Evolutionary conservation across 2,888 invertebrate genomes (phyloP), one percentile per base, ranked within the genome.

Genomic region (Erebia epiphron): DNA sequence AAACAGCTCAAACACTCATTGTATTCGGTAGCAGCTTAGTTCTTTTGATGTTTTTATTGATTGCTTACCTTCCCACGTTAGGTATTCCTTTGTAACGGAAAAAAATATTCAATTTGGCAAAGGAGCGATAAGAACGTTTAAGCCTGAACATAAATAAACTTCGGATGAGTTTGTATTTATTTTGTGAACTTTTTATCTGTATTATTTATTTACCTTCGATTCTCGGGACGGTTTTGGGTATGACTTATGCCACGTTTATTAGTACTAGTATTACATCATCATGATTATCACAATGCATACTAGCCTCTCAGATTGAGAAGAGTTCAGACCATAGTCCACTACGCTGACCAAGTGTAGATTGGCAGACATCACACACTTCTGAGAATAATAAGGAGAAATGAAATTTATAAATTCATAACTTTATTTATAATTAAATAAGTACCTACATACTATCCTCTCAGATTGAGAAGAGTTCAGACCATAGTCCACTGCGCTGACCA

Each of bases 1-100:
- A 66, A 54, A 21, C 21, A 66, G 57, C 66, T 64, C 56, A 61
- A 63, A 64, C 57, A 69, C 62, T 68, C 50, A 69, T 46, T 64
- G 64, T 69, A 64, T 71, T 71, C 57, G 16, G 67, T 64, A 67
- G 62, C 65, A 21, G 66, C 62, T 72, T 68, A 69, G 73, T 67
- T 69, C 73, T 71, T 73, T 73, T 73, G 73, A 73, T 73, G 67
- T 71, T 57, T 57, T 69, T 71, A 66, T 66, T 66, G 72, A 71
- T 71, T 73, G 73, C 71, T 73, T 73, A 71, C 71, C 52, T 61
- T 71, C 71, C 69, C 69, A 66, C 57, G 43, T 71, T 58, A 71
- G 71, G 71, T 71, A 73, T 73, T 63, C 71, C 73, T 73, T 71
- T 66, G 69, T 67, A 70, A 68, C 73, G 61, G 65, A 67, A 70